Evolutionary conservation across 2,797 vertebrate species (phyloP).

Genomic region (Takifugu ocellatus): DNA sequence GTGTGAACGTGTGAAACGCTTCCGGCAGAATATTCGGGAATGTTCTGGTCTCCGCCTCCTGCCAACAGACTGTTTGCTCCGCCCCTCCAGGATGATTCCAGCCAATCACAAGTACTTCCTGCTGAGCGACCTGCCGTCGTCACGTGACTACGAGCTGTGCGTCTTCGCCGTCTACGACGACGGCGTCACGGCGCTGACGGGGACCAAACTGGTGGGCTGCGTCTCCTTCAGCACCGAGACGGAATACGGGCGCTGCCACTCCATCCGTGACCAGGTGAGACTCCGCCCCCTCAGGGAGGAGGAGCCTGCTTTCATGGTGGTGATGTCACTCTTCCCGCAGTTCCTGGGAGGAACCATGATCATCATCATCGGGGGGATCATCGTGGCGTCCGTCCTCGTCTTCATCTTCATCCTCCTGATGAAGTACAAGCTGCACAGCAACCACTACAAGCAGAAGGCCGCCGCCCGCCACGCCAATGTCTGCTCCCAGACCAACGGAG

Average conservation of each 20-base stretch:
- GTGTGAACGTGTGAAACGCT: too few species aligned
- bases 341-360: constrained; percentile 91
- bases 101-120: constrained; percentile 83
- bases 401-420: constrained; percentile 92
- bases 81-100: constrained; percentile 82
- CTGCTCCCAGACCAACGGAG: constrained; percentile 88
- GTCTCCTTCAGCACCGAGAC: constrained; percentile 80
- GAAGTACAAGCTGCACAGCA: constrained; percentile 87
- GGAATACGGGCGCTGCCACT: constrained; percentile 80
- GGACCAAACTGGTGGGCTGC: constrained; percentile 82
- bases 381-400: constrained; percentile 87
- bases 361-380: constrained; percentile 89
- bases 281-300: neutral
- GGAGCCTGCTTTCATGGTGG: too few species aligned
- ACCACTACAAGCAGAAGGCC: constrained; percentile 80
- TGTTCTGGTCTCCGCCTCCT: neutral
- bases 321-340: constrained; percentile 32
- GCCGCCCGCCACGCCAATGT: constrained; percentile 73
- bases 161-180: constrained; percentile 85
- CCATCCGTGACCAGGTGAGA: constrained; percentile 76
- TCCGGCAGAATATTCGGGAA: neutral
- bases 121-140: constrained; percentile 82
- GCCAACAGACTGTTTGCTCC: neutral
- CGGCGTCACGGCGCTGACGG: constrained; percentile 76
- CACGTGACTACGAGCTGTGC: constrained; percentile 84